Conservation (phyloP, 2,113 vertebrate genomes). For the Anoura caudifer region DNA sequence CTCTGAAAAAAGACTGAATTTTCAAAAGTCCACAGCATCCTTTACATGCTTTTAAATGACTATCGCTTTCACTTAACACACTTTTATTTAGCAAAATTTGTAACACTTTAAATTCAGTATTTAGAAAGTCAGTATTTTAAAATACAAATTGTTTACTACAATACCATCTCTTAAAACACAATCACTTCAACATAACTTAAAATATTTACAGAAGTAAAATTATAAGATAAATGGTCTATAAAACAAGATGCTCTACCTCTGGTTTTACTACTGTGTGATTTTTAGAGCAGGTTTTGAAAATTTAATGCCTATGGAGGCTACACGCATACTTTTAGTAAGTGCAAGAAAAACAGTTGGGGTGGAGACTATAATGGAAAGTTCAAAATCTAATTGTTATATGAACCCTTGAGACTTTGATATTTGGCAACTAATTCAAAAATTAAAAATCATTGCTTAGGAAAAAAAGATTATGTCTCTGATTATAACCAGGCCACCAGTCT, state of each 20-base stretch:
- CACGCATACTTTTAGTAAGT: not conserved
- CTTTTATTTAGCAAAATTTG: conserved; percentile 27
- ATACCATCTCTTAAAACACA: not conserved
- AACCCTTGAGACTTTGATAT: conserved; percentile 20
- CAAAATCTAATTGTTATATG: conserved; percentile 4
- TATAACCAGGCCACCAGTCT: not conserved
- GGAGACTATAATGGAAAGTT: not conserved
- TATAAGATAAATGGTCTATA: not conserved
- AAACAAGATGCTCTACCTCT: conserved; percentile 15
- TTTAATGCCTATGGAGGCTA: not conserved
- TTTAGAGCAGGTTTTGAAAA: conserved; percentile 30
- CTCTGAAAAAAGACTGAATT: not conserved
- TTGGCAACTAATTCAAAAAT: conserved; percentile 21
- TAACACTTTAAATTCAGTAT: conserved; percentile 30
- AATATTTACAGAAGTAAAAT: not conserved
- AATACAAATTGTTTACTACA: not conserved
- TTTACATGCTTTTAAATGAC: not conserved
- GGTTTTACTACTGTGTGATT: not conserved
- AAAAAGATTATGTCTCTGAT: not conserved
- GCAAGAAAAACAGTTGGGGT: not conserved
- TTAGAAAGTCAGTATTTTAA: conserved; percentile 50
- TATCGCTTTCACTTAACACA: not conserved
- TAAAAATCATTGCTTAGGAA: not conserved
- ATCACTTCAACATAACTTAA: conserved; percentile 1
- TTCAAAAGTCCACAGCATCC: conserved; percentile 19